Conservation (phyloP, 2,113 vertebrate genomes). For the Pluvialis apricaria region DNA sequence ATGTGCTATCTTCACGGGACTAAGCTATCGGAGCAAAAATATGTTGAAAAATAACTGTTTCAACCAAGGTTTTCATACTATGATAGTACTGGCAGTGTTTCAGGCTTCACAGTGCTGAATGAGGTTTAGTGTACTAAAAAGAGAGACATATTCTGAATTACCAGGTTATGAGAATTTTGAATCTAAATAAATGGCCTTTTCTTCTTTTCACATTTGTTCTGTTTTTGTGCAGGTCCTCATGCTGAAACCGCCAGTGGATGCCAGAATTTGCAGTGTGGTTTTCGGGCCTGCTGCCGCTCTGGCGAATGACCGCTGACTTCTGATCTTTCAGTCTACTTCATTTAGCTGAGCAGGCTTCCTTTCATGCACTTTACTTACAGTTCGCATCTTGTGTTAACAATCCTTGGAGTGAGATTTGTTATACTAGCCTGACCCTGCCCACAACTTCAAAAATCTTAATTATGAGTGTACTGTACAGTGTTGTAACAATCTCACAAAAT, state of each 20-base stretch:
- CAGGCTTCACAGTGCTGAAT: not conserved
- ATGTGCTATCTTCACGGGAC: not conserved
- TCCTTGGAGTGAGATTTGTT: slow-evolving; percentile 69
- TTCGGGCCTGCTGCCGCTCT: slow-evolving; percentile 97
- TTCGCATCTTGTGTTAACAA: slow-evolving; percentile 75
- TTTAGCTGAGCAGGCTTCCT: slow-evolving; percentile 80
- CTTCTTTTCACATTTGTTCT: slow-evolving; percentile 74
- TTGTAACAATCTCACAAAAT: slow-evolving; percentile 63
- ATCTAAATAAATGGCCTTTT: not conserved
- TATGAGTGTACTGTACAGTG: slow-evolving; percentile 70
- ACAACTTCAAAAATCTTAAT: slow-evolving; percentile 52
- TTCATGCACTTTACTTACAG: slow-evolving; percentile 91
- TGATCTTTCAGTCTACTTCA: slow-evolving; percentile 69
- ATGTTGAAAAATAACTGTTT: not conserved
- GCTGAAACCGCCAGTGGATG: slow-evolving; percentile 97
- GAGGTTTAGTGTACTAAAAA: not conserved
- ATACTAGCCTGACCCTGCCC: slow-evolving; percentile 62
- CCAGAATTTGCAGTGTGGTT: slow-evolving; percentile 99
- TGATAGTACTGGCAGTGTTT: fast-evolving
- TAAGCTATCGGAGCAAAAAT: not conserved
- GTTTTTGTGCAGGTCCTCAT: slow-evolving; percentile 90
- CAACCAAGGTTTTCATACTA: not conserved
- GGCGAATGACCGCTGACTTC: slow-evolving; percentile 86
- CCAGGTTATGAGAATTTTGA: not conserved
- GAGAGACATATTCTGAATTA: not conserved